phyloP scores from a whole-genome alignment of 2,888 invertebrate species.

The Zonitis immaculata region DNA sequence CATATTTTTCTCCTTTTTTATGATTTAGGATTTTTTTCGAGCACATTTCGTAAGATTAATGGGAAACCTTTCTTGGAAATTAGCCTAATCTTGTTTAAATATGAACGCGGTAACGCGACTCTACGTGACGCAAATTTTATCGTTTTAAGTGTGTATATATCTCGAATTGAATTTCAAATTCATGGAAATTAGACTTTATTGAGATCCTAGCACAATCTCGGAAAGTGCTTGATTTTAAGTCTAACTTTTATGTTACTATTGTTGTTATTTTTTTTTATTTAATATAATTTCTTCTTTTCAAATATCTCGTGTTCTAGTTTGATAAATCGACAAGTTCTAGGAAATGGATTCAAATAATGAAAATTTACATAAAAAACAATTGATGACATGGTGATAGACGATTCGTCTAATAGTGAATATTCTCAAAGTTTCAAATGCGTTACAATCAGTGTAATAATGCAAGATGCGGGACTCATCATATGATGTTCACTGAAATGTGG shows the following conservation, averaged over 20 bases:
- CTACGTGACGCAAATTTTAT: constrained; percentile 36
- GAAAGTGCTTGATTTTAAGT: constrained; percentile 12
- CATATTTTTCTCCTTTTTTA: too few species aligned
- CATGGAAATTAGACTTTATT: constrained; percentile 32
- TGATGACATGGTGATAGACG: too few species aligned
- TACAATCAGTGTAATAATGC: constrained; percentile 11
- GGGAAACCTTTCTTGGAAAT: constrained; percentile 29
- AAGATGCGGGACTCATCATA: constrained; percentile 17
- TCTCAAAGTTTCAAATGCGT: too few species aligned
- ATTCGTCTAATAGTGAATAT: too few species aligned
- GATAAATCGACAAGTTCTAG: too few species aligned
- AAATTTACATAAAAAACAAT: too few species aligned
- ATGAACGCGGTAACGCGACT: constrained; percentile 32
- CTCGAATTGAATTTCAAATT: constrained; percentile 36
- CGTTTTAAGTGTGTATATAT: constrained; percentile 35
- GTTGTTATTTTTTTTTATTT: background rate
- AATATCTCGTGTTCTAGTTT: background rate
- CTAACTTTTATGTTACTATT: constrained; percentile 4
- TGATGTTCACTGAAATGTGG: constrained; percentile 18
- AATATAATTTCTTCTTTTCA: background rate
- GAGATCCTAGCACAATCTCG: constrained; percentile 17
- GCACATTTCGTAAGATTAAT: constrained; percentile 26
- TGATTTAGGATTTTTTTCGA: constrained; percentile 17
- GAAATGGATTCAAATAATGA: too few species aligned
- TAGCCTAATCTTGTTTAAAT: constrained; percentile 36